Conservation (phyloP, 2,888 invertebrate species). For the Patella caerulea region DNA sequence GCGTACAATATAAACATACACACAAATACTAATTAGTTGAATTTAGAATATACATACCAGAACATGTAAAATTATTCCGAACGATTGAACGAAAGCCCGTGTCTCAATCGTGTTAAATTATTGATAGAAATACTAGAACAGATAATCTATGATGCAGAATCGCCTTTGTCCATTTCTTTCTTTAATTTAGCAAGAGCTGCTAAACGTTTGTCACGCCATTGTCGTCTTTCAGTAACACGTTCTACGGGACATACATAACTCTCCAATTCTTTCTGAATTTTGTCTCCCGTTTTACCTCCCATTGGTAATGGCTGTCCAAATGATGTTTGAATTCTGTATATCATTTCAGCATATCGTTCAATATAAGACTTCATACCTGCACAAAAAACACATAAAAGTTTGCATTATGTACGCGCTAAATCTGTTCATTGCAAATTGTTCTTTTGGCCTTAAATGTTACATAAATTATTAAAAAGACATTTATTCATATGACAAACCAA, state of each 20-base stretch:
- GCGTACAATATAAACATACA: too few relatives aligned
- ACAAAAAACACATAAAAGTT: background rate
- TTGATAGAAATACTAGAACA: too few relatives aligned
- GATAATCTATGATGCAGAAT: background rate
- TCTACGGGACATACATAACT: conserved; percentile 53
- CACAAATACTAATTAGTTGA: too few relatives aligned
- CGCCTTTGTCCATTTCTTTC: conserved; percentile 42
- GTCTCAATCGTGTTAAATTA: too few relatives aligned
- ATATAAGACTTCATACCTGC: conserved; percentile 58
- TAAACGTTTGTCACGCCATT: conserved; percentile 65
- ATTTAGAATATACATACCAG: too few relatives aligned
- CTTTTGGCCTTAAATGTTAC: too few relatives aligned
- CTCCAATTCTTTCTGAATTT: conserved; percentile 47
- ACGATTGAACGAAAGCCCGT: too few relatives aligned
- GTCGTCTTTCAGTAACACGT: conserved; percentile 51
- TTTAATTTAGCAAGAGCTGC: conserved; percentile 66
- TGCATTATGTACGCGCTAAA: too few relatives aligned
- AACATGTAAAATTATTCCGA: too few relatives aligned
- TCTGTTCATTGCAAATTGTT: too few relatives aligned
- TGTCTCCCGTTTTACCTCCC: conserved; percentile 45
- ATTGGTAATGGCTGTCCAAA: conserved; percentile 53
- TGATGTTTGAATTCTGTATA: conserved; percentile 47
- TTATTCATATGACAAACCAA: too few relatives aligned
- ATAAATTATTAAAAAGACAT: too few relatives aligned
- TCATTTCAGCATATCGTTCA: conserved; percentile 60